Evolutionary conservation across 2,113 vertebrate species (phyloP).

Genomic region (Ceuthmochares aereus): DNA sequence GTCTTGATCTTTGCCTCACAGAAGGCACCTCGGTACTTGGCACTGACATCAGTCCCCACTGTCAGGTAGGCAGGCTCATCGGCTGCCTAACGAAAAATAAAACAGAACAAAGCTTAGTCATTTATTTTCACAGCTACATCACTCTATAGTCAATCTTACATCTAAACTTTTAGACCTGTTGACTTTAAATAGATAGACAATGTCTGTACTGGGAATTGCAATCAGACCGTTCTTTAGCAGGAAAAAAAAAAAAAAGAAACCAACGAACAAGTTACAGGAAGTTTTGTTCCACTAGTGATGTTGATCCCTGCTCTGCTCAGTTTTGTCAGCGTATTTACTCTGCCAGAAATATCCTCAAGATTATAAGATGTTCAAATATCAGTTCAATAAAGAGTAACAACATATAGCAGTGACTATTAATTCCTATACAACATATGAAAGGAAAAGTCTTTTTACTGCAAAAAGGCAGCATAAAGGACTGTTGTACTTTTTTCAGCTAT

Average conservation of each 20-base stretch:
- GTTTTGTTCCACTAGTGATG: neutral
- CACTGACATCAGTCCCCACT: conserved; percentile 98
- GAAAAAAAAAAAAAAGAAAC: neutral
- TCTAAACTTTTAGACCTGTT: neutral
- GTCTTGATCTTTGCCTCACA: conserved; percentile 99
- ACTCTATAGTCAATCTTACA: neutral
- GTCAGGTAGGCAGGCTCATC: conserved; percentile 99
- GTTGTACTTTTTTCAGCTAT: neutral
- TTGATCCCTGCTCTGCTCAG: neutral
- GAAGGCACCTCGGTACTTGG: conserved; percentile 99
- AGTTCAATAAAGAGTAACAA: neutral
- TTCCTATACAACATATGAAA: neutral
- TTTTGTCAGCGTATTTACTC: neutral
- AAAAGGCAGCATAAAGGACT: neutral
- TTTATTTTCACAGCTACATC: neutral
- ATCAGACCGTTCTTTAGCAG: neutral
- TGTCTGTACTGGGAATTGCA: accelerated
- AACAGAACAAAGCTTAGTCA: neutral
- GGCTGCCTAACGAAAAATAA: conserved; percentile 83
- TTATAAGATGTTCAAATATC: no score
- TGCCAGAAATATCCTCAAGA: neutral
- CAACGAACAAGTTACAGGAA: neutral
- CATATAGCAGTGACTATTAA: accelerated
- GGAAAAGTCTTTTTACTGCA: neutral
- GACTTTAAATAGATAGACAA: neutral